Conservation (phyloP, 2,797 vertebrate genomes). For the Sebastes trivittatus region DNA sequence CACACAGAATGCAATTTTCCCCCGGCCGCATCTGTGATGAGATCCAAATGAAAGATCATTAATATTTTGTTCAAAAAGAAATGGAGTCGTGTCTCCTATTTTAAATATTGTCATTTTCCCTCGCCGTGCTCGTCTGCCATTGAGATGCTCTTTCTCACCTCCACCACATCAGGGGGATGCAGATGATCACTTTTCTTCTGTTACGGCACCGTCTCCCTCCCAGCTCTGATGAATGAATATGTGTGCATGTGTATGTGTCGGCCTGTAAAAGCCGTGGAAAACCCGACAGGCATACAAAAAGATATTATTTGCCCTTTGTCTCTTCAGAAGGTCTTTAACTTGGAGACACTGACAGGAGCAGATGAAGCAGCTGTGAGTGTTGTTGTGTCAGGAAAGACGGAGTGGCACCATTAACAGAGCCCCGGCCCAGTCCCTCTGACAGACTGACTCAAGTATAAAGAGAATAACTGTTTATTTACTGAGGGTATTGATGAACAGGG, state of each 20-base stretch:
- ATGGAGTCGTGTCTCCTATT: conserved; percentile 72
- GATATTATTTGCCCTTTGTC: conserved; percentile 40
- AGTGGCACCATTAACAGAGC: conserved; percentile 55
- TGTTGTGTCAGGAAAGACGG: conserved; percentile 56
- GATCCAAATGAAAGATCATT: conserved; percentile 91
- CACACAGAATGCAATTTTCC: conserved; percentile 90
- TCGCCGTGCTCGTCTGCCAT: conserved; percentile 30
- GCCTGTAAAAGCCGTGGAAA: conserved; percentile 38
- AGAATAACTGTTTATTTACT: conserved; percentile 28
- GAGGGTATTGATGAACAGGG: not conserved
- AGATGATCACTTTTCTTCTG: conserved; percentile 62
- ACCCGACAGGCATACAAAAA: conserved; percentile 58
- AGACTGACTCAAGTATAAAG: conserved; percentile 17
- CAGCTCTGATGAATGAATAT: conserved; percentile 44
- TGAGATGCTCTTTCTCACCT: conserved; percentile 58
- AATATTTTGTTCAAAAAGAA: conserved; percentile 85
- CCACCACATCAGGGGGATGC: conserved; percentile 52
- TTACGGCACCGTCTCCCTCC: not conserved
- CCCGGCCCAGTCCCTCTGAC: not conserved
- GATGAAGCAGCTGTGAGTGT: conserved; percentile 61
- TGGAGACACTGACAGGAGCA: conserved; percentile 63
- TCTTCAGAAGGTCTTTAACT: conserved; percentile 66
- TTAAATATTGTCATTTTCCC: conserved; percentile 73
- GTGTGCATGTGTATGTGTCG: conserved; percentile 21
- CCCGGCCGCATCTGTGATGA: conserved; percentile 86